Base-by-base conservation (phyloP, 2,888 invertebrate species). In the Ichneumoninae sp. region DNA sequence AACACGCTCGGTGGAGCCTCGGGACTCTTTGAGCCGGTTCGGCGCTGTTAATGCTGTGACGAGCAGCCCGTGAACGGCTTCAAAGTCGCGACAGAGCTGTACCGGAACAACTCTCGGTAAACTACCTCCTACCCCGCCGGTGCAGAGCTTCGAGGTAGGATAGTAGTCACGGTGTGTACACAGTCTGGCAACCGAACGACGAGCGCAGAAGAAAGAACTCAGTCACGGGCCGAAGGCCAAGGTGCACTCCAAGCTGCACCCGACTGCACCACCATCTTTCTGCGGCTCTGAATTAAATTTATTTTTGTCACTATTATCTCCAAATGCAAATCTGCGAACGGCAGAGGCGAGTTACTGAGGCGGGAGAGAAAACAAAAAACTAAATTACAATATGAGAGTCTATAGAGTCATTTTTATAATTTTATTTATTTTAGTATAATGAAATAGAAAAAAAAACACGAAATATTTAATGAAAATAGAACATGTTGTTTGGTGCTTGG, bases 1-100 rank as follows among this genome's bases (percentile, higher is more conserved):
- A 75, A 63, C 65, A 50, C 75, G 8, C 65, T n/a, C 8, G 3
- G 8, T 8, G 8, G 80, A 71, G 76, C 57, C 73, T 65, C 63
- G 63, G 81, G 74, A 76, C 84, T 82, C 84, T 81, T 81, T 81
- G 86, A 84, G 83, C 84, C 70, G 86, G 84, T 86, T 84, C 80
- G 82, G 80, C 82, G 84, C 84, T 77, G 86, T 84, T 86, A 86
- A 82, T 82, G 82, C 66, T 68, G 68, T 60, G 66, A 73, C 82
- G 82, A 86, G 84, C 82, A 77, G 84, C 77, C 82, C 82, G 84
- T 86, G 77, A 84, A 86, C 84, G 74, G 84, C 80, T 80, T 84
- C 82, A 82, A 82, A 86, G 84, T 86, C 77, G 77, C 79, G 75
- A 81, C 26, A 71, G 71, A 83, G 71, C 71, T 80, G 75, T 76